Conservation (phyloP, 2,797 vertebrate species). For the Anguilla obscura region DNA sequence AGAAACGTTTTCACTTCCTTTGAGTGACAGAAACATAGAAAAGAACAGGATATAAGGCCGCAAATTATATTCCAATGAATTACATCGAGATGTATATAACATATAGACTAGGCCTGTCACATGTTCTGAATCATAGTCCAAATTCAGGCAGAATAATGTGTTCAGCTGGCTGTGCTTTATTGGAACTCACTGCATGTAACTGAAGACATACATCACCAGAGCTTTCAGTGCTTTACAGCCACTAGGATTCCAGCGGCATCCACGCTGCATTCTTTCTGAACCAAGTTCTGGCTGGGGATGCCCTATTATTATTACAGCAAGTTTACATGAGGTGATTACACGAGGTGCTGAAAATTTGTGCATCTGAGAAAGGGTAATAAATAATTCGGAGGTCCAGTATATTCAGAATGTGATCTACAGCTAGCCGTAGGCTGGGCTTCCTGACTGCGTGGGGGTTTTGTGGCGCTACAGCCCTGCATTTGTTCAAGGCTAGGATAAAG, state of each 20-base stretch:
- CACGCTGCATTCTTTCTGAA: not conserved
- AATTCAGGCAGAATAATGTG: not conserved
- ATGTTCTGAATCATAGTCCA: not conserved
- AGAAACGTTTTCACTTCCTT: not conserved
- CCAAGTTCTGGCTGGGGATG: not conserved
- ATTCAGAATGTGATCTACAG: not conserved
- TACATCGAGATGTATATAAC: not conserved
- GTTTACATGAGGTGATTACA: not conserved
- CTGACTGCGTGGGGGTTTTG: not conserved
- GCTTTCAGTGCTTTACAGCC: not conserved
- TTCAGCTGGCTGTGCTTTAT: not conserved
- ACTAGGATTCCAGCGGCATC: not conserved
- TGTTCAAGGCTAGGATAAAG: constrained; percentile 51
- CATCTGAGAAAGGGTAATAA: not conserved
- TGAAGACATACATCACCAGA: not conserved
- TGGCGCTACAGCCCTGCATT: constrained; percentile 22
- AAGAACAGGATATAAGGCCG: not conserved
- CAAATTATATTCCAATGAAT: not conserved
- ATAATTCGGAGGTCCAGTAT: not conserved
- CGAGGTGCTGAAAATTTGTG: not conserved
- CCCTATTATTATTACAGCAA: not conserved
- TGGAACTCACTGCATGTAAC: not conserved
- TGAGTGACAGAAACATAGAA: constrained; percentile 4
- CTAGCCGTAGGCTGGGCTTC: not conserved
- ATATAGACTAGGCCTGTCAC: not conserved